These are phyloP conservation scores for Tapirus indicus DNA, from an alignment of 2,797 vertebrate species.

Conservation along the genomic window DNA sequence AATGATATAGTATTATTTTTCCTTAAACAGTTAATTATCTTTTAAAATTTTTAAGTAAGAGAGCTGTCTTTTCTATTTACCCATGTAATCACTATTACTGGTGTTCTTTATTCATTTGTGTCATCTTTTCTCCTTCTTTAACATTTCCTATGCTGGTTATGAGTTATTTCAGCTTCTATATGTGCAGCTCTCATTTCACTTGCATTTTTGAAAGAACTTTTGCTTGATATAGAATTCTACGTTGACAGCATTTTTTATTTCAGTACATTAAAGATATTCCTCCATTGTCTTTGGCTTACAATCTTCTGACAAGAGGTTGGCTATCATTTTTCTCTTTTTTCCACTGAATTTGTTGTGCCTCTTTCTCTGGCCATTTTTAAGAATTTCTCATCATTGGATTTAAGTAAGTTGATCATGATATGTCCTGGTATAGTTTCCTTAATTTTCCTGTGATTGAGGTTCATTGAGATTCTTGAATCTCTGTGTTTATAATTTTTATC, in stretches of 20 bases:
- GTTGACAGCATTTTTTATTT: not conserved
- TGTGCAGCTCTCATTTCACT: not conserved
- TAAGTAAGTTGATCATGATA: too few species aligned
- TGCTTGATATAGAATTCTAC: not conserved
- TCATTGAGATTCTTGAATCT: not conserved
- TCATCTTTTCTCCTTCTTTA: not conserved
- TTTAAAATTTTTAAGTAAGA: not conserved
- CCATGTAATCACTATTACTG: not conserved
- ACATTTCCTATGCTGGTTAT: not conserved
- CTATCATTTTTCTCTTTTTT: not conserved
- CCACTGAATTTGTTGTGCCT: not conserved
- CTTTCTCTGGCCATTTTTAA: not conserved
- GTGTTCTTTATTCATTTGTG: not conserved
- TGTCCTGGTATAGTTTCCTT: not conserved
- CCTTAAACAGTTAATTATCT: not conserved
- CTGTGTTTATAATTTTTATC: not conserved
- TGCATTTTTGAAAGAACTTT: not conserved
- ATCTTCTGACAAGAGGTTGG: not conserved
- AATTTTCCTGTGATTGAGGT: not conserved
- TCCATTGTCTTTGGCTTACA: not conserved
- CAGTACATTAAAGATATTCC: not conserved
- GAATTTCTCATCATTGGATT: too few species aligned
- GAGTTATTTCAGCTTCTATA: not conserved
- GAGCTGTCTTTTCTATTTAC: too few species aligned
- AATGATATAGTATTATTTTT: not conserved